These are phyloP conservation scores for Epirrhoe alternata DNA, from an alignment of 2,888 invertebrate species.

Conservation along the genomic window DNA sequence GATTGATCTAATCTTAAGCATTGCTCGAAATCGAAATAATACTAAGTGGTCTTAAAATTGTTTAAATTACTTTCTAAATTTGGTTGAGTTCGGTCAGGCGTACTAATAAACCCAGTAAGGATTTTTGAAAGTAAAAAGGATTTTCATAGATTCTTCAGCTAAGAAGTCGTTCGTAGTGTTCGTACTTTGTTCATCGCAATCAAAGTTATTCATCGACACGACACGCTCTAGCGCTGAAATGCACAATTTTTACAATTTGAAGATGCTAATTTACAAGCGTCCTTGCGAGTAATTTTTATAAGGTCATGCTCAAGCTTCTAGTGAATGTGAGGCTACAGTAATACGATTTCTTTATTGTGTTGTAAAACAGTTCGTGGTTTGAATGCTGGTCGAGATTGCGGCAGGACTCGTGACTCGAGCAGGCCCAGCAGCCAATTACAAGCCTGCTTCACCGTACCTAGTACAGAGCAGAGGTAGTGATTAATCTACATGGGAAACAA, in stretches of 20 bases:
- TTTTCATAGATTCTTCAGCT: slow-evolving; percentile 1
- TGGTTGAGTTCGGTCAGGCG: neutral
- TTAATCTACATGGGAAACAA: slow-evolving; percentile 10
- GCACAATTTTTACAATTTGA: slow-evolving; percentile 22
- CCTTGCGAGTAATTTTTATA: slow-evolving; percentile 36
- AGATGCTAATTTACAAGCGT: slow-evolving; percentile 33
- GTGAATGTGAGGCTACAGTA: slow-evolving; percentile 33
- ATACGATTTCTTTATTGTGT: slow-evolving; percentile 37
- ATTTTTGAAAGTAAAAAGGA: neutral
- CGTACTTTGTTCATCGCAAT: slow-evolving; percentile 26
- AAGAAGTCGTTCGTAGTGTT: slow-evolving; percentile 4
- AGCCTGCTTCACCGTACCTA: slow-evolving; percentile 49
- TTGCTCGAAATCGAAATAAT: slow-evolving; percentile 1
- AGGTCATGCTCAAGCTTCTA: slow-evolving; percentile 30
- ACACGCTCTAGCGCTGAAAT: slow-evolving; percentile 34
- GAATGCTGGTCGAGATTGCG: slow-evolving; percentile 44
- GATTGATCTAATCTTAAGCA: slow-evolving; percentile 65
- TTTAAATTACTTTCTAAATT: neutral
- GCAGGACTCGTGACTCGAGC: slow-evolving; percentile 57
- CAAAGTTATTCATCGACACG: slow-evolving; percentile 33
- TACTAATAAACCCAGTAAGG: neutral
- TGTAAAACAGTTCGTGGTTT: slow-evolving; percentile 47
- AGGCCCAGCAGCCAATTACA: slow-evolving; percentile 69
- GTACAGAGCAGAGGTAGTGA: slow-evolving; percentile 28
- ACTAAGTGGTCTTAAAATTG: slow-evolving; percentile 10